Evolutionary conservation across 2,888 invertebrate species (phyloP), one percentile per base, ranked within the genome.

Genomic region (Amphipyra berbera): DNA sequence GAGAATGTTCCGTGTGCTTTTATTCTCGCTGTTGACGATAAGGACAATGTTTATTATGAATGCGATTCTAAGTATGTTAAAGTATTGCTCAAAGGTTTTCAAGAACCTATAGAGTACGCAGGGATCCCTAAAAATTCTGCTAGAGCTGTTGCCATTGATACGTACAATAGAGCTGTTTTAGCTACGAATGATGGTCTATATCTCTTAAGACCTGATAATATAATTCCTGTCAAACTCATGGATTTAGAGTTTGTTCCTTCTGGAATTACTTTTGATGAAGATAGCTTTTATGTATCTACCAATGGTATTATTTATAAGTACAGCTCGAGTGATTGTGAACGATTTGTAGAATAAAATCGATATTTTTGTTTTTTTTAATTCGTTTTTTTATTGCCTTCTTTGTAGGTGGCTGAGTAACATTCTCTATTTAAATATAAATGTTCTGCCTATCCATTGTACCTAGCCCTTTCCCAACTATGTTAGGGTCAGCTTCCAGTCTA

Each of bases 21-120:
- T 58, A 91, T 94, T 48, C 48, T 94, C 38, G 93, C 93, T 3
- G 93, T 93, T 1, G 95, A 95, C 52, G 73, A 78, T 0, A 76
- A 85, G 9, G 92, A 89, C 0, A 95, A 95, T 77, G 73, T 94
- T 3, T 95, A 79, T 61, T 95, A 91, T 38, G 94, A 94, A 82
- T 94, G 95, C 52, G 94, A 94, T 81, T 91, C 94, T 0, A 94
- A 94, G 54, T 94, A 94, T 40, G 89, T 94, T 2, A 94, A 94
- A 69, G 88, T 94, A 42, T 58, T 94, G 55, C 75, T 93, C 0
- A 93, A 87, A 86, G 94, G 88, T 45, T 95, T 92, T 55, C 86
- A 89, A 55, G 95, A 94, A 44, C 90, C 95, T 0, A 85, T 95
- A 41, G 94, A 94, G 47, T 95, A 87, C 82, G 91, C 90, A 30